Conservation (phyloP, 2,797 vertebrate genomes). For the Nyctalus aviator region DNA sequence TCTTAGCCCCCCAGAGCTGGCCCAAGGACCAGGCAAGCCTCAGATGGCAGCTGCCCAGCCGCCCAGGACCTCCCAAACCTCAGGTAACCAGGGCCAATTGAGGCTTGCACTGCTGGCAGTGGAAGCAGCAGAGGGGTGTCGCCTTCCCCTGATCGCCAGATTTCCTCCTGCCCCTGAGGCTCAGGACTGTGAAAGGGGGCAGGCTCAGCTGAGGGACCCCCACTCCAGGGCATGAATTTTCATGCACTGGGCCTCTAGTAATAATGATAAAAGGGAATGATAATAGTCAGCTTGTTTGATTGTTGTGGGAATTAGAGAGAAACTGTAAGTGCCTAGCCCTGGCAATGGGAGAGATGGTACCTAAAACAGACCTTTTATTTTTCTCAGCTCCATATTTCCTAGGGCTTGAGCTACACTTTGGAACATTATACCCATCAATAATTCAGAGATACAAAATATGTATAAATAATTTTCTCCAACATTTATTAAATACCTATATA, state of each 20-base stretch:
- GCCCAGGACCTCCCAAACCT: too few species aligned
- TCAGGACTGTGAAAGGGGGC: too few species aligned
- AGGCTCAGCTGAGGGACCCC: too few species aligned
- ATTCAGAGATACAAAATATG: conserved; percentile 5
- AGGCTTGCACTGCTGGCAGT: too few species aligned
- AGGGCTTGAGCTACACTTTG: neutral
- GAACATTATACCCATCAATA: neutral
- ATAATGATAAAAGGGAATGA: neutral
- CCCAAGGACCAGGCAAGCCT: too few species aligned
- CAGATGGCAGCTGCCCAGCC: too few species aligned
- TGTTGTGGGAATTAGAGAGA: neutral
- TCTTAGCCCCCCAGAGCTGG: too few species aligned
- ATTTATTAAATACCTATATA: neutral
- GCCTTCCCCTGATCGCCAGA: too few species aligned
- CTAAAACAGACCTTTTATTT: neutral
- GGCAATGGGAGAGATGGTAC: neutral
- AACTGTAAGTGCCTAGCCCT: neutral
- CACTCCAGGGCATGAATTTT: too few species aligned
- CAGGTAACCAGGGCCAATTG: too few species aligned
- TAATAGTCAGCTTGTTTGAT: neutral
- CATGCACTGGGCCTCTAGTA: neutral
- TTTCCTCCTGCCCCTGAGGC: too few species aligned
- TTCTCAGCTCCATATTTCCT: neutral
- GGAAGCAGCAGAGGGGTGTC: too few species aligned
- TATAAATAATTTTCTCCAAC: neutral